A percentile compares a stretch with the other conserved stretches of the same genome.
Conservation (phyloP, 2,113 vertebrate species). For the Urocitellus parryii region DNA sequence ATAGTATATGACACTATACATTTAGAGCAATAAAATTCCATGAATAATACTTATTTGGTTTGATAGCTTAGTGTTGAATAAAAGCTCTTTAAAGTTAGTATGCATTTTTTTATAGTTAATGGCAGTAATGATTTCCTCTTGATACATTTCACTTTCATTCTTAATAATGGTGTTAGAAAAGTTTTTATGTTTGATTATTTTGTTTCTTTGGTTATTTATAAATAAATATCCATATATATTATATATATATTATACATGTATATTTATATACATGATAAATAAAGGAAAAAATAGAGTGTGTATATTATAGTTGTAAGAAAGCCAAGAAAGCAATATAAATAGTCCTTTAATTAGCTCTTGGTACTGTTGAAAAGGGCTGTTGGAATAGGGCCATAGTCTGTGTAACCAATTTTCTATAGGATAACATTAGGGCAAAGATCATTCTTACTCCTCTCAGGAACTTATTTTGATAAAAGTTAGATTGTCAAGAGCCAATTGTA, state of each 20-base stretch:
- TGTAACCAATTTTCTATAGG: not conserved
- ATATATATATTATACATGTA: too few species aligned
- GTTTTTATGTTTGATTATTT: not conserved
- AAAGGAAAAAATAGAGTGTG: not conserved
- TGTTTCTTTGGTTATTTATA: not conserved
- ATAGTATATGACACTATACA: not conserved
- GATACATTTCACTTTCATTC: not conserved
- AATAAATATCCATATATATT: not conserved
- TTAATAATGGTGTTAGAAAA: not conserved
- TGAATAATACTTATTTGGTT: not conserved
- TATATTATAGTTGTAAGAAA: not conserved
- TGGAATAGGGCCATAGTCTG: not conserved
- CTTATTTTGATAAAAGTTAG: constrained; percentile 30
- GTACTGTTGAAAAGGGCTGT: not conserved
- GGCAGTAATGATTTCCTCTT: not conserved
- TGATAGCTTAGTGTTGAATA: not conserved
- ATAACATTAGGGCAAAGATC: constrained; percentile 38
- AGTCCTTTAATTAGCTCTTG: not conserved
- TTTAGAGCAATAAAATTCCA: not conserved
- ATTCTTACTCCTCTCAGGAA: constrained; percentile 9
- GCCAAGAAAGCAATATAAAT: not conserved
- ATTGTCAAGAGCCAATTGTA: not conserved
- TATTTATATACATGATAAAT: not conserved
- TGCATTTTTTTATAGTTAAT: not conserved
- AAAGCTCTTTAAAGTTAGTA: not conserved